Evolutionary conservation across 2,888 invertebrate species (phyloP), one percentile per base, ranked within the genome.

Genomic region (Oligia strigilis): DNA sequence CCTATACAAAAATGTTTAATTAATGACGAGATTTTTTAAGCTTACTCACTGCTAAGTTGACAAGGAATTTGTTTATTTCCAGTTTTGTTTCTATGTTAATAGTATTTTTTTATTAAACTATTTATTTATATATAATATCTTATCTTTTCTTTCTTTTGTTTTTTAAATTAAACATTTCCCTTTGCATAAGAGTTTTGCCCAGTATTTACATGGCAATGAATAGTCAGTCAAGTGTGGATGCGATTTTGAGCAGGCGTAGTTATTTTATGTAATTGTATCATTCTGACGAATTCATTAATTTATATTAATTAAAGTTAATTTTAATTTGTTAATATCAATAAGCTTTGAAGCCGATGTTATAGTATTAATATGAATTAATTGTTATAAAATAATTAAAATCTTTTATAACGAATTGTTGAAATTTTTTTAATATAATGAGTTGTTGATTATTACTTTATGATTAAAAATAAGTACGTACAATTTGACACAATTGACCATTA

Each of bases 1-100:
- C 95, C 96, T 96, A 82, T 40, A 81, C 62, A 83, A 43, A 60
- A 72, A 78, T 36, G 1, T 36, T 73, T 40, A 2, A 55, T 80
- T 66, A 74, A 6, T 77, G 13, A 62, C 5, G 0, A 11, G 13
- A 72, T 29, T 14, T 49, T 76, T n/a, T 52, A 9, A 13, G 23
- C 11, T 36, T 77, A 65, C 36, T 8, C 36, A 64, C 65, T 36
- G 14, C 62, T 62, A 29, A 62, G 65, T 64, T 17, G 17, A 36
- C 17, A 64, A 36, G 36, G 64, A 8, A 64, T 17, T 11, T 19
- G 62, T 40, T 40, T 65, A 36, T 64, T 64, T 3, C 36, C 14
- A 36, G 1, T 64, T 62, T 29, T 60, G 60, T n/a, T 13, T 60
- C 4, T 13, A 60, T 60, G 13, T 60, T 11, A 60, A n/a, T 60